Percentiles rank a stretch among this genome's conserved stretches.
Conservation (phyloP, 2,113 vertebrate genomes). For the Mormyrus lacerda region DNA sequence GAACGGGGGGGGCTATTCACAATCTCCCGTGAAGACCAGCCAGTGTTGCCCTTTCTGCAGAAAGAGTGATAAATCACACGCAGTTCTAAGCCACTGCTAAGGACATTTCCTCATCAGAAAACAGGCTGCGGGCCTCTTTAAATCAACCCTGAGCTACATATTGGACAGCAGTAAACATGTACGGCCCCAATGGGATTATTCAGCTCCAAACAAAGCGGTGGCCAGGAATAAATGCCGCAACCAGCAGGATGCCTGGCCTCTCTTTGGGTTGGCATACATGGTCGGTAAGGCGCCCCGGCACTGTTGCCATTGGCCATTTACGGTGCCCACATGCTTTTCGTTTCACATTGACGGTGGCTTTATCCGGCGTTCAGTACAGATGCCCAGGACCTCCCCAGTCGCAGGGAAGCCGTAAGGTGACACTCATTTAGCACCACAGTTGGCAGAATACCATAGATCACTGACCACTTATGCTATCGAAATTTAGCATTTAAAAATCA, state of each 20-base stretch:
- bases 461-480: neutral
- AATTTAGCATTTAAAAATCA: neutral
- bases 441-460: neutral
- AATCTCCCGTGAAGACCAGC: neutral
- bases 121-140: neutral
- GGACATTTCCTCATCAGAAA: neutral
- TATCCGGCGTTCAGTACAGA: neutral
- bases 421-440: neutral
- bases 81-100: neutral
- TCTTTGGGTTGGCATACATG: neutral
- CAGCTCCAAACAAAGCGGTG: neutral
- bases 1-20: neutral
- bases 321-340: neutral
- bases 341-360: neutral
- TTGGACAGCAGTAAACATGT: neutral
- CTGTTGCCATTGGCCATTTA: neutral
- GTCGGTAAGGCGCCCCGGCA: neutral
- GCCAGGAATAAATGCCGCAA: neutral
- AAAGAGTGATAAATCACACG: neutral
- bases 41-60: neutral
- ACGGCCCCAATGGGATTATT: neutral
- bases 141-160: neutral
- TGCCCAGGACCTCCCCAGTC: neutral
- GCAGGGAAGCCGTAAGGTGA: neutral
- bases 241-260: neutral